Conservation (phyloP, 2,888 invertebrate species). For the Cataglyphis altisquamis region DNA sequence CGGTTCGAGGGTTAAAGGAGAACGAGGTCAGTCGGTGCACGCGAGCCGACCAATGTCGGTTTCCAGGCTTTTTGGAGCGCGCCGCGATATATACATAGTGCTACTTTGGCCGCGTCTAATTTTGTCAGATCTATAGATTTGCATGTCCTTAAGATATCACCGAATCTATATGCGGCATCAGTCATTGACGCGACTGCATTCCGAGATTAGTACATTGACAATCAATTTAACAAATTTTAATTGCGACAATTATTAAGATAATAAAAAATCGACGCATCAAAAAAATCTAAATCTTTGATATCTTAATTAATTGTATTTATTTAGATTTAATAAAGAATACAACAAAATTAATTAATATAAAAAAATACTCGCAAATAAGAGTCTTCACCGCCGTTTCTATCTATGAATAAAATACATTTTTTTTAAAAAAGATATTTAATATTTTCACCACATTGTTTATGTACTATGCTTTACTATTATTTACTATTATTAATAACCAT, state of each 20-base stretch:
- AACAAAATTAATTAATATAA: neutral
- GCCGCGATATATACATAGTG: slow-evolving; percentile 18
- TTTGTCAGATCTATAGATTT: slow-evolving; percentile 16
- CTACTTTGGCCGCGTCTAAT: slow-evolving; percentile 20
- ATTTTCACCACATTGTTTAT: neutral
- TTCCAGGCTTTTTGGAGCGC: slow-evolving; percentile 64
- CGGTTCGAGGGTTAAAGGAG: slow-evolving; percentile 17
- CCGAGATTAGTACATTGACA: neutral
- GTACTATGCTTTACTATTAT: neutral
- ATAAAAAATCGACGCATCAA: neutral
- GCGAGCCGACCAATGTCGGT: slow-evolving; percentile 70
- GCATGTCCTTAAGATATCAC: neutral
- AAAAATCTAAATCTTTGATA: neutral
- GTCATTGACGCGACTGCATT: neutral
- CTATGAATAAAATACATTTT: neutral
- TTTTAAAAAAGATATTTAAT: neutral
- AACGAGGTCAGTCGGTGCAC: slow-evolving; percentile 73
- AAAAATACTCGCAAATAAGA: neutral
- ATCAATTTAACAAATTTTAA: neutral
- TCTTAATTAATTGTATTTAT: neutral
- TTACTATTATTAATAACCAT: neutral
- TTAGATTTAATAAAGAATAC: neutral
- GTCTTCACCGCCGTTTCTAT: neutral
- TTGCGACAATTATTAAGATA: neutral
- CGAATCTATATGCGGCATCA: neutral